phyloP scores from a whole-genome alignment of 53 echinoderm and acorn worm species.

The Paelopatides confundens region DNA sequence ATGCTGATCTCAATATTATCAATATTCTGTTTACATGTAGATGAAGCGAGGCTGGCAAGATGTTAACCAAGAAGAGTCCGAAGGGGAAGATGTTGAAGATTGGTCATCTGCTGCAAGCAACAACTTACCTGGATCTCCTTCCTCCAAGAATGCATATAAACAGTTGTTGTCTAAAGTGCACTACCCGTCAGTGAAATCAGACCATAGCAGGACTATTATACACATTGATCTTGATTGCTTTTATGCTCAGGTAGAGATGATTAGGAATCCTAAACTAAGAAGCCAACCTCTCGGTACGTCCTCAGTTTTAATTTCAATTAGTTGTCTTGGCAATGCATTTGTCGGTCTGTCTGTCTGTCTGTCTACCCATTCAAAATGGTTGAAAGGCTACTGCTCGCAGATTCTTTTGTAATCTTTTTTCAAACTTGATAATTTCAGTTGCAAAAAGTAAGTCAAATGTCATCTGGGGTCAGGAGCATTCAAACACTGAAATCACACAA shows the following conservation, averaged over 20 bases:
- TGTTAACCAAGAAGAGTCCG: neutral
- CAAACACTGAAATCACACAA: too few species aligned
- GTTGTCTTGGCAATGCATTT: too few species aligned
- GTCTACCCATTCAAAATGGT: too few species aligned
- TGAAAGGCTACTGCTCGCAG: too few species aligned
- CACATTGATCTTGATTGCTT: constrained; percentile 96
- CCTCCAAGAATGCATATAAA: neutral
- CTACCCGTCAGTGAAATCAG: neutral
- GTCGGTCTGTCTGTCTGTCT: too few species aligned
- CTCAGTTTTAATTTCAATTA: too few species aligned
- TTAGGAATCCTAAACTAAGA: constrained; percentile 75
- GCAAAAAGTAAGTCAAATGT: too few species aligned
- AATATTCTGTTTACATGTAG: neutral
- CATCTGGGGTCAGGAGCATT: too few species aligned
- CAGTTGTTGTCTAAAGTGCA: neutral
- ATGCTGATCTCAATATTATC: too few species aligned
- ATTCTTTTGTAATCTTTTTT: too few species aligned
- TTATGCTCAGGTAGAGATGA: constrained; percentile 95
- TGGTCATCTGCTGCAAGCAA: constrained; percentile 7
- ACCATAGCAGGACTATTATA: constrained; percentile 66
- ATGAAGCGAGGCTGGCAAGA: constrained; percentile 34
- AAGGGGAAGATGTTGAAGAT: constrained; percentile 4
- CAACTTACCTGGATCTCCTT: neutral
- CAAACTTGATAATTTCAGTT: too few species aligned
- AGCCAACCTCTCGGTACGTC: constrained; percentile 62